Base-by-base conservation (phyloP, 2,113 vertebrate species). In the Platichthys stellatus region DNA sequence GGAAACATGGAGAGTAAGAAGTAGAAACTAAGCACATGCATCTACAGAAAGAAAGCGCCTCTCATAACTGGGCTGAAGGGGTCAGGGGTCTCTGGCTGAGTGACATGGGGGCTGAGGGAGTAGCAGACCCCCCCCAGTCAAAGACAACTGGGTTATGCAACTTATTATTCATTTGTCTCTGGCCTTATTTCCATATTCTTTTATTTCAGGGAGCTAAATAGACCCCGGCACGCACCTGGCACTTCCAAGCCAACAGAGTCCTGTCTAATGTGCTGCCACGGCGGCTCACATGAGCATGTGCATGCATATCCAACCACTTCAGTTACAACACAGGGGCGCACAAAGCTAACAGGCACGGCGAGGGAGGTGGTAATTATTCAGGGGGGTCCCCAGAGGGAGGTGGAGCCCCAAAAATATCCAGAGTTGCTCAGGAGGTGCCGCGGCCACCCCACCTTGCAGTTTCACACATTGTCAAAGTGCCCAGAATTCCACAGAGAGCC, bases 111-210 rank as follows among this genome's bases (percentile, higher is more conserved):
- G 47, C 20, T 88, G 67, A 88, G 84, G 82, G 82, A 10, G 35
- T 2, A 2, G 83, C 78, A 82, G 5, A 2, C 45, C 47, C 47
- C 47, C 47, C 47, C 47, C 35, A 79, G 59, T 61, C 68, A 85
- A 69, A 76, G 71, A 87, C 64, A 82, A 68, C 83, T 18, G 65
- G 85, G 72, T 93, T 90, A 88, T 80, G 88, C 82, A 88, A 88
- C 82, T 89, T 90, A 91, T 90, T 91, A 92, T 92, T 88, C 91
- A 87, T 81, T 83, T 86, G 67, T 80, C 45, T 63, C 59, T 65
- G 49, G 74, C 76, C 82, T 90, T 67, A 86, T 92, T 92, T 90
- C 88, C 87, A 82, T 83, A 82, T 83, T 80, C 83, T 85, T 93
- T 94, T 94, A 91, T 93, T 87, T 68, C n/a, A 51, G 0, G 59